Evolutionary conservation across 1,140 invertebrate species (phyloP), one percentile per base, ranked within the genome.

Genomic region (Drosophila albomicans): DNA sequence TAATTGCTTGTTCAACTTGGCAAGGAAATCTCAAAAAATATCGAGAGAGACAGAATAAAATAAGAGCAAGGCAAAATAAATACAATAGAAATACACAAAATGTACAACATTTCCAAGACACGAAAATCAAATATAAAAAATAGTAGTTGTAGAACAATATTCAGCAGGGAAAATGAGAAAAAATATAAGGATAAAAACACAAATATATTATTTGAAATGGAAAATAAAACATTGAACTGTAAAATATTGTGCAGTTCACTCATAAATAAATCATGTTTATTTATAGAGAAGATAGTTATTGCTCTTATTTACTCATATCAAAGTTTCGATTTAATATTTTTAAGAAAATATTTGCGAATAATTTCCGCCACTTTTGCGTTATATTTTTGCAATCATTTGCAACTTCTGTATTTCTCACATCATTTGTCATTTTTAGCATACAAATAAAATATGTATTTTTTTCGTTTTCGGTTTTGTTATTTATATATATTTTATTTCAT

Each of bases 1-100:
- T 75, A 75, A 75, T 75, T 75, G 72, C 59, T 70, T 63, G 51
- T 63, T 32, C 8, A 57, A 63, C 30, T 58, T 58, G 52, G 13
- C 41, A 68, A 56, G 20, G 46, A 68, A 56, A 46, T 59, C 38
- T 28, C 41, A 35, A 25, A 25, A 43, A 52, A 59, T 59, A 15
- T 15, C 25, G 32, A 61, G 25, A 10, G 38, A 10, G 38, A 41
- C 3, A 43, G 43, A 38, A 48, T 16, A 51, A 69, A 65, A 65
- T 7, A 43, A 6, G 38, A 41, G 41, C n/a, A 48, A 32, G 10
- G 10, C n/a, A 45, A 5, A 30, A 16, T 13, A 58, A 67, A n/a
- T 15, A 35, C 41, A 46, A 58, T 38, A n/a, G 10, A 46, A 15
- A 15, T 25, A 32, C 13, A 28, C 41, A 49, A 49, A 49, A 25